Evolutionary conservation across 1,140 invertebrate species (phyloP), one percentile per base, ranked within the genome.

Genomic region (Lepidurus arcticus): DNA sequence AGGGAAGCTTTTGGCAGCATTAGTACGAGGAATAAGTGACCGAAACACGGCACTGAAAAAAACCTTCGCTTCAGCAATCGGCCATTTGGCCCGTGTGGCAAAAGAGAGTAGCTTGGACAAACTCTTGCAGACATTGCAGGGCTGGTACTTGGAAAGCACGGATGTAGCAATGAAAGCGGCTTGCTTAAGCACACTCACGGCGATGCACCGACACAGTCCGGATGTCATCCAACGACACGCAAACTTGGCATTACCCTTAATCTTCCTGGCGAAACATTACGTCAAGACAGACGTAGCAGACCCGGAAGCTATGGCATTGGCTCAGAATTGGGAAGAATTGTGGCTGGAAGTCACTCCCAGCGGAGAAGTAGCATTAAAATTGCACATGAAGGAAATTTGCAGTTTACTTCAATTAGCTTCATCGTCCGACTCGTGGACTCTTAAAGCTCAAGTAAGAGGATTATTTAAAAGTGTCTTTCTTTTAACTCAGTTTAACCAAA

Each of bases 191-290:
- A 91, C 92, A 1, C 86, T 97, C 7, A 42, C 74, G 80, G 90
- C 94, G 0, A 91, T 96, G 81, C 91, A 92, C 75, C 91, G 90
- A 80, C 90, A 94, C 74, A 93, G 92, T 85, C 91, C 93, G 78
- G 94, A 96, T 76, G 87, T 93, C 47, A 85, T 97, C 34, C 94
- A 92, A 82, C 89, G 92, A 80, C 92, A 94, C 83, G 90, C 92
- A n/a, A 88, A 90, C 34, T 86, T 91, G 44, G 87, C 94, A 43
- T 87, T 96, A 81, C 94, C 95, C 9, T 86, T 96, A 34, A 90
- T 92, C 10, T 97, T 97, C 83, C 90, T 96, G 81, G 95, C 93
- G 21, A 96, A 94, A 92, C 94, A 96, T 83, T 91, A 90, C 24
- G 89, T 91, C 82, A 91, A 92, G 83, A 88, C 87, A 1, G 87